Conservation (phyloP, 2,797 vertebrate genomes). For the Gymnocypris eckloni region DNA sequence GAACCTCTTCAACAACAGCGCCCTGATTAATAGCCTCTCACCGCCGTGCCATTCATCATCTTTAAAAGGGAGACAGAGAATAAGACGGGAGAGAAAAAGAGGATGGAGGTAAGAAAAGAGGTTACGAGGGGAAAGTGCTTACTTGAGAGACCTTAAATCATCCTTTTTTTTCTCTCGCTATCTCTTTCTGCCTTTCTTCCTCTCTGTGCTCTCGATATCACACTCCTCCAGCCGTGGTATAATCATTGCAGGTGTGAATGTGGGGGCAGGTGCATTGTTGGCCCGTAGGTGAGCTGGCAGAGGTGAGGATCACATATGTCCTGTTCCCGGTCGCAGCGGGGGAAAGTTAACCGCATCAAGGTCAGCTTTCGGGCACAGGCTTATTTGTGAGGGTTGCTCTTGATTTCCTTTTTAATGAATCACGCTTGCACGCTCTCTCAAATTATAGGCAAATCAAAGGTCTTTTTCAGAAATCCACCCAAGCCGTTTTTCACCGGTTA, state of each 20-base stretch:
- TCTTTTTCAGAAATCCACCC: conserved; percentile 34
- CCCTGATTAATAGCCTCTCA: conserved; percentile 62
- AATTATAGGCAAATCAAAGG: conserved; percentile 48
- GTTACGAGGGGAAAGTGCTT: conserved; percentile 48
- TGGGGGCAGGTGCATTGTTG: conserved; percentile 66
- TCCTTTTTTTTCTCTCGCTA: conserved; percentile 40
- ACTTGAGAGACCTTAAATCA: conserved; percentile 55
- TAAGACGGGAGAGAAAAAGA: conserved; percentile 52
- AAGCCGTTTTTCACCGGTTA: conserved; percentile 55
- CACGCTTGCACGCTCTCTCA: not conserved
- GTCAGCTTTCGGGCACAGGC: conserved; percentile 56
- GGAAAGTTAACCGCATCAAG: conserved; percentile 66
- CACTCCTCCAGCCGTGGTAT: conserved; percentile 40
- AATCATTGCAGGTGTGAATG: conserved; percentile 65
- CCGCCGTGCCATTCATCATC: conserved; percentile 59
- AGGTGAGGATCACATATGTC: conserved; percentile 68
- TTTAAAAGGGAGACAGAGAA: conserved; percentile 59
- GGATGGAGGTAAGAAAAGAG: conserved; percentile 20
- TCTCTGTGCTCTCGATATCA: conserved; percentile 42
- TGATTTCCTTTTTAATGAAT: conserved; percentile 36
- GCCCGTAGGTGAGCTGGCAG: conserved; percentile 63
- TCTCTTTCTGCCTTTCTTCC: conserved; percentile 59
- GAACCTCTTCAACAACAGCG: conserved; percentile 53
- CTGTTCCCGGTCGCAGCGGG: conserved; percentile 59
- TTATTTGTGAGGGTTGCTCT: not conserved